Evolutionary conservation across 2,113 vertebrate species (phyloP), one percentile per base, ranked within the genome.

Genomic region (Setophaga kirtlandii): DNA sequence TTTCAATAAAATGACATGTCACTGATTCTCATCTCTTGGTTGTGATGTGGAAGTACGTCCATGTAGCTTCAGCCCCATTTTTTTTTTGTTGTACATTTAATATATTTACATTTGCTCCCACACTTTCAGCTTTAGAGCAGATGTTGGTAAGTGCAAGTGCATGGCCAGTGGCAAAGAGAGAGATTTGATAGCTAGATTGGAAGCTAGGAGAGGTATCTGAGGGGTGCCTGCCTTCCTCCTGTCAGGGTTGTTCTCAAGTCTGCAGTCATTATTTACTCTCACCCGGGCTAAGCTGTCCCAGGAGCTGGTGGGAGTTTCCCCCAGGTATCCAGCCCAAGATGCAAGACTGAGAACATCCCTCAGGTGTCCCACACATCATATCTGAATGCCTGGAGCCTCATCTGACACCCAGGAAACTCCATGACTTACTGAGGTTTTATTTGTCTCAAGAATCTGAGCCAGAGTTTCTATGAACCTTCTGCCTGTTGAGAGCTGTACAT

Each of bases 291-390:
- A 73, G 35, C 35, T 80, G 2, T 35, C 16, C 8, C 22, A 3
- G 1, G 33, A 65, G 20, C 60, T 58, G 9, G 25, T 15, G 35
- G 33, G 39, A 63, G 20, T 63, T 63, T 55, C 52, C 27, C 52
- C 13, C 24, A 14, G 35, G 53, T 49, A 35, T 18, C 12, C 37
- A 41, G 42, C n/a, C 23, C 49, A 58, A 46, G 47, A 9, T 76
- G 27, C 35, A 27, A 8, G 33, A 28, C 41, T 33, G 52, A 6
- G 28, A 64, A 9, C 11, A 15, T n/a, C 60, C 67, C 41, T 69
- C 63, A 23, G 3, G 5, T 23, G 39, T 55, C 37, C 35, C 33
- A 16, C 8, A 5, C 4, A 4, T 35, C 15, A 0, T 2, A 6
- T 17, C 25, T 13, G 4, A 55, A 6, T 23, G 19, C n/a, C 33